Percentiles rank a stretch among this genome's conserved stretches.
These are phyloP conservation scores for Notoglanidium macrostoma DNA, from an alignment of 2,797 vertebrate genomes.

Conservation along the genomic window DNA sequence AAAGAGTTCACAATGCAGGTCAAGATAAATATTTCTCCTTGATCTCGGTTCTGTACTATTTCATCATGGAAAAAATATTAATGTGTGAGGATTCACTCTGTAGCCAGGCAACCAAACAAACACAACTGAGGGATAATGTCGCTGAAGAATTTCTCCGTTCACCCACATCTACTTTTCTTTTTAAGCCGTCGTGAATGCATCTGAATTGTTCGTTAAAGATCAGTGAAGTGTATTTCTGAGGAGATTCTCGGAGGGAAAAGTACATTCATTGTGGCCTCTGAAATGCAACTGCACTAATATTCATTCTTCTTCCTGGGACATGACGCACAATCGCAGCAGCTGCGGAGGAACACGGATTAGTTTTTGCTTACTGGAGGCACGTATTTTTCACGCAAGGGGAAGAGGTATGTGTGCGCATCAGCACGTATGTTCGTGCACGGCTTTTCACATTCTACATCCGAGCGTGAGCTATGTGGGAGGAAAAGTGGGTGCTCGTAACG, in stretches of 20 bases:
- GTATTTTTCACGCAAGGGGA: background rate
- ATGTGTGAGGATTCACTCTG: background rate
- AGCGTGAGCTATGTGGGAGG: slow-evolving; percentile 40
- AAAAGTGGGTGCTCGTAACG: slow-evolving; percentile 50
- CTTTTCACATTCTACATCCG: background rate
- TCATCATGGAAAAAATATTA: background rate
- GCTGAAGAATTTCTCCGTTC: background rate
- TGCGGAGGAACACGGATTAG: background rate
- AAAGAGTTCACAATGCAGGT: background rate
- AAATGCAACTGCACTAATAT: background rate
- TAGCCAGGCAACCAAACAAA: slow-evolving; percentile 8
- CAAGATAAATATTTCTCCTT: background rate
- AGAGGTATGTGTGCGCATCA: background rate
- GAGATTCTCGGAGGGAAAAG: background rate
- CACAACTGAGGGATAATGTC: background rate
- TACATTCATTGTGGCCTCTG: background rate
- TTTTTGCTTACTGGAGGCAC: background rate
- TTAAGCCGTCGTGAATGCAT: background rate
- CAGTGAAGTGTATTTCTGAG: background rate
- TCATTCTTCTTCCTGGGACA: background rate
- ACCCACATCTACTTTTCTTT: background rate
- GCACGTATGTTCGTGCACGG: background rate
- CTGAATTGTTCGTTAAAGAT: slow-evolving; percentile 10
- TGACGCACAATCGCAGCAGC: background rate
- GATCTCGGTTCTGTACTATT: background rate